Evolutionary conservation across 2,797 vertebrate species (phyloP).

Genomic region (Sebastes hubbsi): DNA sequence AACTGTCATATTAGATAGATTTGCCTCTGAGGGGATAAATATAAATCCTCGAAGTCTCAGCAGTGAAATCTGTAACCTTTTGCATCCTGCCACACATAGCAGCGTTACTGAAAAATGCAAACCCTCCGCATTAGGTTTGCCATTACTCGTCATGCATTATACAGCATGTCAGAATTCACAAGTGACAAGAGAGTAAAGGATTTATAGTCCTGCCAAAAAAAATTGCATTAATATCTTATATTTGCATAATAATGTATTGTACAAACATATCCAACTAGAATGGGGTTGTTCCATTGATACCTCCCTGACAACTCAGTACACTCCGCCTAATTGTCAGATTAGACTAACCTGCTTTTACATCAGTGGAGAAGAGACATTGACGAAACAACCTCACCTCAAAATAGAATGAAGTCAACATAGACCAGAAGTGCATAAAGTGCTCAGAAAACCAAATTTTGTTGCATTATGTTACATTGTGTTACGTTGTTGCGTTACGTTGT

Average conservation of each 20-base stretch:
- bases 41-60: slow-evolving; percentile 67
- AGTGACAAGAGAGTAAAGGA: slow-evolving; percentile 19
- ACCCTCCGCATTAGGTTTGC: slow-evolving; percentile 29
- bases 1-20: slow-evolving; percentile 75
- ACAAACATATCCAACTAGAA: background rate
- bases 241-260: slow-evolving; percentile 1
- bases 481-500: no score
- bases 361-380: background rate
- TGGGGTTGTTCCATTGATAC: background rate
- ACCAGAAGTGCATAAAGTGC: background rate
- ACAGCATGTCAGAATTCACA: slow-evolving; percentile 35
- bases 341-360: background rate
- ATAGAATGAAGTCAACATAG: background rate
- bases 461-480: no score
- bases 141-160: slow-evolving; percentile 33
- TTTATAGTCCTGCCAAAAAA: slow-evolving; percentile 10
- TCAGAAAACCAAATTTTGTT: background rate
- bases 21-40: slow-evolving; percentile 67
- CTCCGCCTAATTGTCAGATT: background rate
- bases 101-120: slow-evolving; percentile 49
- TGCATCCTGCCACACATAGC: slow-evolving; percentile 43
- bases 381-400: background rate
- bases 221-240: slow-evolving; percentile 5
- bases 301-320: background rate
- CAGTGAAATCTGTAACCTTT: slow-evolving; percentile 60